Conservation (phyloP, 2,888 invertebrate species). For the Drosophila recens region DNA sequence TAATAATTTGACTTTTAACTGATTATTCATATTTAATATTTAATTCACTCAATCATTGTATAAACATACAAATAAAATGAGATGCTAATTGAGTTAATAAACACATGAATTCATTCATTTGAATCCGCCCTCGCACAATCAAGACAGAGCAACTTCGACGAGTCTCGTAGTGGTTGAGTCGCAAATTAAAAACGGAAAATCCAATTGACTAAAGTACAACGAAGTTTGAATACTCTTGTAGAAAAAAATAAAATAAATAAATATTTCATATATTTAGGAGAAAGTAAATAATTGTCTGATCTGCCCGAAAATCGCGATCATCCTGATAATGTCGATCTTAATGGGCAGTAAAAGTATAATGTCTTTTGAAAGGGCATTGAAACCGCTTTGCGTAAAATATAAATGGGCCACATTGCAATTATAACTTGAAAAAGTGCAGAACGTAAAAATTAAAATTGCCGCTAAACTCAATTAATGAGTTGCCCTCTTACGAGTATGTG, state of each 20-base stretch:
- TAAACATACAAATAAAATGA: neutral
- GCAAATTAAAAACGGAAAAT: conserved; percentile 62
- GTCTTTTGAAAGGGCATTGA: conserved; percentile 22
- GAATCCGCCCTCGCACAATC: conserved; percentile 8
- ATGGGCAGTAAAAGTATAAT: conserved; percentile 14
- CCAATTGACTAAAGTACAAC: conserved; percentile 26
- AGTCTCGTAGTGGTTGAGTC: conserved; percentile 29
- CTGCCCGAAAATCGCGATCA: conserved; percentile 1
- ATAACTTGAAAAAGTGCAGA: conserved; percentile 67
- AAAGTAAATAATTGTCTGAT: conserved; percentile 1
- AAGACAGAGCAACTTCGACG: conserved; percentile 2
- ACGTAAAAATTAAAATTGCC: conserved; percentile 70
- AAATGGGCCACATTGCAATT: conserved; percentile 79
- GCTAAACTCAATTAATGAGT: conserved; percentile 75
- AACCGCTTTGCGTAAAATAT: conserved; percentile 64
- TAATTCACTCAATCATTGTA: neutral
- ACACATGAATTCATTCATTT: neutral
- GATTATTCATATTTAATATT: neutral
- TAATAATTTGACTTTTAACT: neutral
- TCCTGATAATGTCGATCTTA: conserved; percentile 8
- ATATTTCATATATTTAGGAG: neutral
- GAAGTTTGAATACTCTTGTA: conserved; percentile 30
- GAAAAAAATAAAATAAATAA: neutral
- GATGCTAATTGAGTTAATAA: neutral
- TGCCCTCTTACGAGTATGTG: conserved; percentile 5